Percentiles rank a stretch among this genome's conserved stretches.
These are phyloP conservation scores for Sphinx pinastri DNA, from an alignment of 2,888 invertebrate genomes.

Conservation along the genomic window DNA sequence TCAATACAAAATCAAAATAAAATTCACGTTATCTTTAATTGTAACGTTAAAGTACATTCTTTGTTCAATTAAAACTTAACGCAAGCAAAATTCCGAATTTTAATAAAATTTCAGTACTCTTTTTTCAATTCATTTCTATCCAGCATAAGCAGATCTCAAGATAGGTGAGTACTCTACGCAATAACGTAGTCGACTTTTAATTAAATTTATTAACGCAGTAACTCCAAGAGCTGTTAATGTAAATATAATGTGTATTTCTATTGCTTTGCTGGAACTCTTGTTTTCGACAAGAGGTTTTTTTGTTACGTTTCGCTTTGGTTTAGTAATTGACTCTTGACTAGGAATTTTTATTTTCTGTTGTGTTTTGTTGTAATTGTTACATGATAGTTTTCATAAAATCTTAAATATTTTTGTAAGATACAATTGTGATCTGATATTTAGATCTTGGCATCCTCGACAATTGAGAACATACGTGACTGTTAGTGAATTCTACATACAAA, in stretches of 20 bases:
- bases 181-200: constrained; percentile 17
- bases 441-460: no score
- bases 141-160: constrained; percentile 20
- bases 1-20: background rate
- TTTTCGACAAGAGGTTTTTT: background rate
- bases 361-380: background rate
- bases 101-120: constrained; percentile 33
- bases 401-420: no score
- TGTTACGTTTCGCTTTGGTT: background rate
- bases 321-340: background rate
- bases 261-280: constrained; percentile 1
- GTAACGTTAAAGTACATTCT: background rate
- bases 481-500: no score
- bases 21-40: background rate
- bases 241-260: background rate
- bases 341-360: background rate
- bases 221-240: constrained; percentile 2
- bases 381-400: no score
- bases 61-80: constrained; percentile 8
- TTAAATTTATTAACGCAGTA: constrained; percentile 9
- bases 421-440: no score
- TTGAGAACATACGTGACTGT: no score
- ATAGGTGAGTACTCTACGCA: constrained; percentile 20
- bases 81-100: constrained; percentile 26
- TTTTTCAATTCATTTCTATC: constrained; percentile 16